These are phyloP conservation scores for Dreissena rostriformis DNA, from an alignment of 1,140 invertebrate species.

Conservation along the genomic window DNA sequence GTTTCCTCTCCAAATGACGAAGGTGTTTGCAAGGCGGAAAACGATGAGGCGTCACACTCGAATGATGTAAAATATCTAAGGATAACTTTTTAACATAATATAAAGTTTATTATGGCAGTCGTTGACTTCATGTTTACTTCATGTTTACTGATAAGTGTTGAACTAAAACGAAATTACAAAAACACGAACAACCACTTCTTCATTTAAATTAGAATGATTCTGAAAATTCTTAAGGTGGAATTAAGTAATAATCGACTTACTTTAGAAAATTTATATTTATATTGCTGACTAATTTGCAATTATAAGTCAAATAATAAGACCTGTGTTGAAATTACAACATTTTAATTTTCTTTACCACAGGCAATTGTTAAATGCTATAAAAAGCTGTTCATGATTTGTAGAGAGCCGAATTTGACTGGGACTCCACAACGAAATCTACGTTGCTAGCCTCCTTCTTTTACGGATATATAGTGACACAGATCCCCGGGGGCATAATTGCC, in stretches of 20 bases:
- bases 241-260: no score
- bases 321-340: neutral
- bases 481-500: constrained; percentile 87
- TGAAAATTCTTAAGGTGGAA: no score
- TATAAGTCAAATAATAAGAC: no score
- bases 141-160: neutral
- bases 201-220: no score
- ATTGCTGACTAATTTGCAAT: no score
- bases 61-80: constrained; percentile 28
- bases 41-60: constrained; percentile 23
- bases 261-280: no score
- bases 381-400: constrained; percentile 35
- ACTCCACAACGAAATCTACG: constrained; percentile 88
- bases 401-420: constrained; percentile 89
- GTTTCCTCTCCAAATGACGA: neutral
- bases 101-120: neutral
- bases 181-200: neutral
- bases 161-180: neutral
- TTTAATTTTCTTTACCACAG: neutral
- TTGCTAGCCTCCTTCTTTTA: constrained; percentile 94
- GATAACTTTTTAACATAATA: neutral
- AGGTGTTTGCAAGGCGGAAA: neutral
- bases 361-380: neutral
- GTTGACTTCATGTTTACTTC: neutral
- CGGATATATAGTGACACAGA: constrained; percentile 88